A percentile compares a stretch with the other conserved stretches of the same genome.
Evolutionary conservation across 2,888 invertebrate genomes (phyloP).

Genomic region (Liposcelis brunnea): DNA sequence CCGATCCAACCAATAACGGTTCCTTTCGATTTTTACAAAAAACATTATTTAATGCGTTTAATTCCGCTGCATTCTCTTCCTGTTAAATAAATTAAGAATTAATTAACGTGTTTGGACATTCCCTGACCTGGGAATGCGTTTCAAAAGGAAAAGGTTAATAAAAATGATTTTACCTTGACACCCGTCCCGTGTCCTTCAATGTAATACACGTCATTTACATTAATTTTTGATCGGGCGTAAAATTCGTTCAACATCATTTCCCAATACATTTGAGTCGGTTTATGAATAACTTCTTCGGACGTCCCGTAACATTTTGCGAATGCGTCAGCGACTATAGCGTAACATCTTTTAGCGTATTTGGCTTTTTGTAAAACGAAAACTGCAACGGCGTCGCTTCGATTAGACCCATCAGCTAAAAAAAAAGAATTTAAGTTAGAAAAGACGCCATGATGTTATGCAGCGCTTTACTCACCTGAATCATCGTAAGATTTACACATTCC

Average conservation of each 20-base stretch:
- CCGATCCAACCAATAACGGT: background rate
- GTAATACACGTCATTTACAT: background rate
- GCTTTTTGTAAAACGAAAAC: slow-evolving; percentile 25
- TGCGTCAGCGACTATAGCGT: slow-evolving; percentile 35
- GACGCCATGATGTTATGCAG: too few relatives aligned
- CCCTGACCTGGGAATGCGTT: too few relatives aligned
- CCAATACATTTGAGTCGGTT: background rate
- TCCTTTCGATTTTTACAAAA: background rate
- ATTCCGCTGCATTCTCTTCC: slow-evolving; percentile 1
- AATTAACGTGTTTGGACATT: too few relatives aligned
- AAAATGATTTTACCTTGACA: background rate
- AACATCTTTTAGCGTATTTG: slow-evolving; percentile 24
- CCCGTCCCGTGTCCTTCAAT: background rate
- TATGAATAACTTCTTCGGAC: slow-evolving; percentile 18
- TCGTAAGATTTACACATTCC: slow-evolving; percentile 46
- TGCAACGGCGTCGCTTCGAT: slow-evolving; percentile 27
- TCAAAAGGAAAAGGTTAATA: too few relatives aligned
- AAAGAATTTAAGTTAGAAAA: slow-evolving; percentile 10
- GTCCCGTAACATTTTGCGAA: background rate
- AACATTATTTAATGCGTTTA: background rate
- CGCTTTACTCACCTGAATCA: slow-evolving; percentile 30
- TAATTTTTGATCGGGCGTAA: background rate
- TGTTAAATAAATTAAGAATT: background rate
- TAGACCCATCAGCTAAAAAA: slow-evolving; percentile 26
- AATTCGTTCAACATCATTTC: background rate